Evolutionary conservation across 92 coral and sea anemone species (phyloP), one percentile per base, ranked within the genome.

Genomic region (Bergia puertoricense): DNA sequence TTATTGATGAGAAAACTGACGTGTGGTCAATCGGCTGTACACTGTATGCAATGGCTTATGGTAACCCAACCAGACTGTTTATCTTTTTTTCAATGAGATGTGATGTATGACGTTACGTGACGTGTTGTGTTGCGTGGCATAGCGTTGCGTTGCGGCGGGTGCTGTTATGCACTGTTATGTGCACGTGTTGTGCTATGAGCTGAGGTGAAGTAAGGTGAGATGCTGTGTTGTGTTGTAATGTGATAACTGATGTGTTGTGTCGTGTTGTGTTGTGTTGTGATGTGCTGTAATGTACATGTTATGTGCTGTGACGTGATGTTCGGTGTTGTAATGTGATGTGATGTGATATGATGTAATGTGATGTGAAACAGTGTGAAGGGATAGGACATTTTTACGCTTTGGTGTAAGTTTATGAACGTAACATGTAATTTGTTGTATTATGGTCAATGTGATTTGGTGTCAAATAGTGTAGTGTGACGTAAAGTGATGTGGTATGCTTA

Each of bases 1-100:
- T 92, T 50, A 95, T 97, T 68, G 99, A 97, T 86, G 96, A 94
- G 76, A 95, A 89, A 68, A 95, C 96, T 14, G 99, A 97, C 75
- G 91, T 97, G 42, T 97, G 99, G 99, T 95, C 99, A 7, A 91
- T 97, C 23, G 99, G 99, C 4, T 97, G 99, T 54, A 97, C 99
- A 8, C 92, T 97, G 67, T 97, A 92, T 85, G 98, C 99, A 56
- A 97, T 97, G 99, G 99, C 98, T 42, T 97, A 95, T 91, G 99
- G 99, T 95, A 86, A 51, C 94, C 76, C 18, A 30, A 9, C 20
- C 56, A 18, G 13, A 44, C 37, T 23, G 69, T 16, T 37, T 10
- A 0, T 78, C 41, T 3, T 50, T 6, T 2, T 38, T 3, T 46
- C 40, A 23, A 15, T 22, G 41, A 76, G 20, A 15, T 41, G 14